These are phyloP conservation scores for Odontamblyopus rebecca DNA, from an alignment of 2,797 vertebrate genomes.

Conservation along the genomic window DNA sequence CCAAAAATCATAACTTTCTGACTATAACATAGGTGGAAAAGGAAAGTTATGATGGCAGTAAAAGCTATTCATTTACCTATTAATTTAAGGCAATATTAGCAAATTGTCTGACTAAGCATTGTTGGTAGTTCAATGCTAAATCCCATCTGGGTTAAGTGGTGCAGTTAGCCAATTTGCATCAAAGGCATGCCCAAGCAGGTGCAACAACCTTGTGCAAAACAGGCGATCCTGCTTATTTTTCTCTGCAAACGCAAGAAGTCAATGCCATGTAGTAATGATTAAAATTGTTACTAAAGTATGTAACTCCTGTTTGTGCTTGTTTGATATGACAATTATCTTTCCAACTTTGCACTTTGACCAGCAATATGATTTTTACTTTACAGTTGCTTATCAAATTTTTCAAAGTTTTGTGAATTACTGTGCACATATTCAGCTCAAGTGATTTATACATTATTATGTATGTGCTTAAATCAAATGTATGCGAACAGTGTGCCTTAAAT, in stretches of 20 bases:
- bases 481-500: neutral
- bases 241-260: neutral
- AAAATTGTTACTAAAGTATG: neutral
- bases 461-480: neutral
- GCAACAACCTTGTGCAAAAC: neutral
- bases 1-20: neutral
- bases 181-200: conserved; percentile 6
- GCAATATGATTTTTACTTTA: neutral
- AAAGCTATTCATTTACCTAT: neutral
- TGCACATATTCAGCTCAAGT: neutral
- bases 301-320: neutral
- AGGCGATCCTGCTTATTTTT: neutral
- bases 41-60: neutral
- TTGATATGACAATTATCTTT: neutral
- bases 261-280: neutral
- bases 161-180: neutral
- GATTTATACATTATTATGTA: conserved; percentile 3
- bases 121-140: neutral
- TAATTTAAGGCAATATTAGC: neutral
- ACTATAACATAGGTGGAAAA: neutral
- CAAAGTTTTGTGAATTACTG: neutral
- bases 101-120: neutral
- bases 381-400: neutral
- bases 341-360: too few species aligned
- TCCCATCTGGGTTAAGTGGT: neutral